These are phyloP conservation scores for Odontocerum albicorne DNA, from an alignment of 2,888 invertebrate species.

Conservation along the genomic window DNA sequence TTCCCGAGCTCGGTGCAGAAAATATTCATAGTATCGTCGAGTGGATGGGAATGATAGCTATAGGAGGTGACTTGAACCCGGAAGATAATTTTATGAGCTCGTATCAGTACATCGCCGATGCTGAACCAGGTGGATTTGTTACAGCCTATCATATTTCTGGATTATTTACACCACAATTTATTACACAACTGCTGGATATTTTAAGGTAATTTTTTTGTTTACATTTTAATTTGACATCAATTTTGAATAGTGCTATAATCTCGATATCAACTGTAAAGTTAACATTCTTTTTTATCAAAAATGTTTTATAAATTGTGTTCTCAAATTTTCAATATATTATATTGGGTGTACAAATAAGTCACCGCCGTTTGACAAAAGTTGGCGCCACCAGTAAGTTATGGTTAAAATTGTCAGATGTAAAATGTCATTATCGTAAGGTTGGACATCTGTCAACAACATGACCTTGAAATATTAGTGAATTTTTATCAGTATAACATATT, in stretches of 20 bases:
- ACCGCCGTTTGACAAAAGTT: too few species aligned
- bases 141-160: conserved; percentile 25
- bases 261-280: too few species aligned
- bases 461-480: too few species aligned
- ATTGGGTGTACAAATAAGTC: too few species aligned
- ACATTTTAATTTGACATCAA: neutral
- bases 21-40: conserved; percentile 50
- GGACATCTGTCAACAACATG: too few species aligned
- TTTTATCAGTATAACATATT: too few species aligned
- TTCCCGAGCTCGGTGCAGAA: conserved; percentile 44
- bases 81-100: conserved; percentile 12
- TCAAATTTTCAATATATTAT: too few species aligned
- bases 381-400: too few species aligned
- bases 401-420: too few species aligned
- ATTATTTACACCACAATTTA: conserved; percentile 17
- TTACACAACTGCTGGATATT: conserved; percentile 6
- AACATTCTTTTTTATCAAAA: too few species aligned
- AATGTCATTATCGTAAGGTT: too few species aligned
- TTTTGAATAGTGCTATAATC: neutral
- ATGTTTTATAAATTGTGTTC: too few species aligned
- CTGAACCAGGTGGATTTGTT: conserved; percentile 4
- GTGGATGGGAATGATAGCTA: conserved; percentile 57
- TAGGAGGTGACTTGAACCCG: conserved; percentile 37
- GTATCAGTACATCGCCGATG: conserved; percentile 1
- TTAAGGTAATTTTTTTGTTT: conserved; percentile 14